Evolutionary conservation across 2,888 invertebrate genomes (phyloP), one percentile per base, ranked within the genome.

Genomic region (Temnothorax ravouxi): DNA sequence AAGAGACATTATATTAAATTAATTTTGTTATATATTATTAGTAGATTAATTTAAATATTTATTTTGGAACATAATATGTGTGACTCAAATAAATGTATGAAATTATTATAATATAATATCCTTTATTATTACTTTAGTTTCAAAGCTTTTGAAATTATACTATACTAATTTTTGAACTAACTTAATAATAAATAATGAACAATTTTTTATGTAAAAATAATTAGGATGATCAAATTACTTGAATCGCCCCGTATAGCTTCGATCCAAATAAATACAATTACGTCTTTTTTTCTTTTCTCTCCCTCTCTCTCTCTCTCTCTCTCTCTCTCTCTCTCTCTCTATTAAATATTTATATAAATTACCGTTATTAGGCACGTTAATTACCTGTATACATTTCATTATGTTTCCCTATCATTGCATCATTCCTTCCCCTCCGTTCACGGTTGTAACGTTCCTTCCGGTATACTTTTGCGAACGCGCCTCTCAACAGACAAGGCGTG

Each of bases 331-430:
- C 44, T 44, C 15, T 15, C 41, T 21, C 29, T 54, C 21, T 25
- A 41, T 69, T 56, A 56, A 69, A 69, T 44, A 56, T 69, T 69
- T 52, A 56, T 79, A 56, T 21, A 44, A 56, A 44, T 69, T 69
- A 79, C 54, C 44, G 77, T 79, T 79, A 76, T 13, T 18, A 15
- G 13, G 9, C 4, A 52, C 52, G 25, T 2, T 69, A 69, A 71
- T 59, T 71, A 71, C 11, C 9, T 54, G 15, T 54, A 21, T 71
- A 56, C 34, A 47, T 44, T 56, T 44, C 6, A 44, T 69, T 67
- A 77, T 9, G 44, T 47, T 69, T 18, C 21, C 21, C 54, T 79
- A 69, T 56, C 44, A 56, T 25, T 44, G 41, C 62, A 47, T 44
- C 34, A 41, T 52, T 29, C 21, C 41, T 79, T 56, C 21, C 44